Conservation (phyloP, 2,113 vertebrate species). For the Bolborhynchus lineola region DNA sequence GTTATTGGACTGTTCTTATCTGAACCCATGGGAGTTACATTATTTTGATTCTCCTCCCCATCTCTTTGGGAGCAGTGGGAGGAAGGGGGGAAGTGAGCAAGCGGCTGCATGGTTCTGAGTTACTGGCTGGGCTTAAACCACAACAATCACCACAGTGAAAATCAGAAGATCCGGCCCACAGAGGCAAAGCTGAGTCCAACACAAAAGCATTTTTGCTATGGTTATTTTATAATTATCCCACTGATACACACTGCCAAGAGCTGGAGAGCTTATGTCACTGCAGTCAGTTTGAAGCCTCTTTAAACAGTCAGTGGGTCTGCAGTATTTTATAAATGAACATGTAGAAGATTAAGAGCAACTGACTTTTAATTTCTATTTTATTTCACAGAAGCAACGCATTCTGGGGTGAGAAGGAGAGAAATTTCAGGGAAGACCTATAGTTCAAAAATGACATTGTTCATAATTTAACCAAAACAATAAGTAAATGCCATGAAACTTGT, state of each 20-base stretch:
- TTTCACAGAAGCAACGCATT: neutral
- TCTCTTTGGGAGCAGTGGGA: too few species aligned
- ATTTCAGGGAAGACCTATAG: neutral
- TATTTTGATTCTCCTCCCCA: too few species aligned
- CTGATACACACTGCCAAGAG: neutral
- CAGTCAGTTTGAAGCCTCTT: neutral
- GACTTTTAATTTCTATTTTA: conserved; percentile 26
- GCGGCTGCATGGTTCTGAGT: too few species aligned
- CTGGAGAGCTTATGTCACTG: neutral
- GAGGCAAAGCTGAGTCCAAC: neutral
- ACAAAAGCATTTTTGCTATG: neutral
- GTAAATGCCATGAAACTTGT: neutral
- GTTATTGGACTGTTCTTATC: too few species aligned
- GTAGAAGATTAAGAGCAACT: neutral
- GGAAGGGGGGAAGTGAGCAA: too few species aligned
- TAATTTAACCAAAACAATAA: neutral
- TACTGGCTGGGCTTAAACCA: too few species aligned
- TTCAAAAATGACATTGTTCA: neutral
- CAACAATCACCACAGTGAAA: neutral
- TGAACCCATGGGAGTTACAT: too few species aligned
- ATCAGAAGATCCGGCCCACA: neutral
- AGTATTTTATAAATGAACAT: neutral
- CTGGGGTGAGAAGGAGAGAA: neutral
- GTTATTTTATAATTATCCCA: conserved; percentile 16
- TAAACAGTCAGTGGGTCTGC: neutral